Evolutionary conservation across 2,113 vertebrate species (phyloP), one percentile per base, ranked within the genome.

Genomic region (Rhinoderma darwinii): DNA sequence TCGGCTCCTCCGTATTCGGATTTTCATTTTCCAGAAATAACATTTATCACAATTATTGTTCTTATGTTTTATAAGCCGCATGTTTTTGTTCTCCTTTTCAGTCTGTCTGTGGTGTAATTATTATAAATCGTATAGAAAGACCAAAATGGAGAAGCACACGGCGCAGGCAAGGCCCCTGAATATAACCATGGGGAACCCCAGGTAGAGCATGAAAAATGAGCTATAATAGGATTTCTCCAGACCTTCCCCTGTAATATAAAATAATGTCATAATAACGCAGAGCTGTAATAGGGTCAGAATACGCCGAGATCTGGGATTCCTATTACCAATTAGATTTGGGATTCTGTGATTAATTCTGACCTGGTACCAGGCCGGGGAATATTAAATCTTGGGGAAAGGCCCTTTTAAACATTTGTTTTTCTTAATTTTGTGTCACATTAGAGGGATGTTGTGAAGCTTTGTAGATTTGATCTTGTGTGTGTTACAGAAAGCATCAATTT

Each of bases 391-490:
- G 50, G 66, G 30, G 30, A 59, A 20, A 32, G n/a, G 77, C 37
- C 50, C 30, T 39, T 70, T 59, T 81, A 41, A 86, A 59, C 76
- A 80, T 86, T 81, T 56, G 63, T 86, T 73, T 86, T 74, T 86
- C 85, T 72, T 86, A 72, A 86, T 81, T 86, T 51, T 61, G 56
- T 86, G 84, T 86, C 84, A 86, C 41, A 86, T 86, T 86, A 80
- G 25, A 78, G 63, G 44, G 50, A 81, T 73, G 77, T 81, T 54
- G 51, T 59, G 47, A 72, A 30, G 84, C 74, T 50, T 66, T 37
- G 11, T 9, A 86, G 56, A 86, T 86, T 86, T 68, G 84, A 86
- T 85, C 79, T 86, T 51, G 66, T 44, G 30, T 41, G 84, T 20
- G 43, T 70, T 79, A 79, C 75, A 68, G 74, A 79, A 86, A 51